A percentile compares a stretch with the other conserved stretches of the same genome.
These are phyloP conservation scores for Porites lobata DNA, from an alignment of 92 coral and sea anemone species.

Conservation along the genomic window DNA sequence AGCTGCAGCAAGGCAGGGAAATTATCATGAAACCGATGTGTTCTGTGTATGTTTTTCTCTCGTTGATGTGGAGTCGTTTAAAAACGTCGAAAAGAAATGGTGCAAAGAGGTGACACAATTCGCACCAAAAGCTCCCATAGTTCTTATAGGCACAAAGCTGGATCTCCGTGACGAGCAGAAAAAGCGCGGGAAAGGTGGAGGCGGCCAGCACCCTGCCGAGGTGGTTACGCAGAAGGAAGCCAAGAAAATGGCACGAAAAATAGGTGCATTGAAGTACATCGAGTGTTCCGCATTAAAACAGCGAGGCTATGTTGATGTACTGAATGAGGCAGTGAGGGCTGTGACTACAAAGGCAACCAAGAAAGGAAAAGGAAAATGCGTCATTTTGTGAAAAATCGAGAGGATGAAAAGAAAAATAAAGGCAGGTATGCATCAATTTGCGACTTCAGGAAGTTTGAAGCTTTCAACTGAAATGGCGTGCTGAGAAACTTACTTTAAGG, in stretches of 20 bases:
- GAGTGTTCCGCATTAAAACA: constrained; percentile 92
- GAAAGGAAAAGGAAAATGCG: constrained; percentile 74
- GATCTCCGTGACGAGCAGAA: constrained; percentile 80
- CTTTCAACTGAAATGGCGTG: not conserved
- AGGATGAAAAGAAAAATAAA: not conserved
- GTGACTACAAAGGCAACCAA: constrained; percentile 56
- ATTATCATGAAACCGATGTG: constrained; percentile 79
- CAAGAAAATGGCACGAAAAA: constrained; percentile 77
- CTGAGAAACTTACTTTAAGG: not conserved
- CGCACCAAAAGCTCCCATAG: constrained; percentile 82
- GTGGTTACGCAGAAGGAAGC: constrained; percentile 77
- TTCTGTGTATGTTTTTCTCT: constrained; percentile 86
- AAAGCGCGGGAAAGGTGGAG: constrained; percentile 70
- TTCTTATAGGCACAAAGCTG: constrained; percentile 87
- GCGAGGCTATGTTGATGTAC: constrained; percentile 81
- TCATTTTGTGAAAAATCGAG: constrained; percentile 51
- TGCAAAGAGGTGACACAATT: constrained; percentile 66
- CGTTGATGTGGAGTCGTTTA: constrained; percentile 82
- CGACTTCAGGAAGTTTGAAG: not conserved
- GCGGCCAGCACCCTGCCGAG: constrained; percentile 31
- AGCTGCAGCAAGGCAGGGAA: constrained; percentile 48
- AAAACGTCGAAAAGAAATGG: constrained; percentile 81
- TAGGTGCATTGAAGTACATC: constrained; percentile 82
- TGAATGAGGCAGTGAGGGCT: constrained; percentile 84
- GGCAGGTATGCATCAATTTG: too few relatives aligned